Conservation (phyloP, 2,797 vertebrate genomes). For the Cryptoblepharus egeriae region DNA sequence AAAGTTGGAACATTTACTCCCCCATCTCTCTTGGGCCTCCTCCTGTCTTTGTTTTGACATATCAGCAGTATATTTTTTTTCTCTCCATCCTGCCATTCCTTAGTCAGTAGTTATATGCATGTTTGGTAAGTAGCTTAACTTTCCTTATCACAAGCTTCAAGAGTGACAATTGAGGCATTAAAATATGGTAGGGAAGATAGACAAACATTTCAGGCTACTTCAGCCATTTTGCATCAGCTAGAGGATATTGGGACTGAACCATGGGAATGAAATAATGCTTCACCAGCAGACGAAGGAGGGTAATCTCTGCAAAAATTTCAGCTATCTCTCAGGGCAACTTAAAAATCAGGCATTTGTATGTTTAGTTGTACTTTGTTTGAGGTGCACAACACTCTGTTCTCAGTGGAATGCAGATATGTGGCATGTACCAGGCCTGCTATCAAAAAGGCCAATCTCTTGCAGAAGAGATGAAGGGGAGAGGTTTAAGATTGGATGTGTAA, state of each 20-base stretch:
- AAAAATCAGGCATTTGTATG: neutral
- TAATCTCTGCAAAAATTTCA: neutral
- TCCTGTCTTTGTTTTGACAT: neutral
- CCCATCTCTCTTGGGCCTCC: neutral
- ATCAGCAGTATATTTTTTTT: neutral
- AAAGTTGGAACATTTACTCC: neutral
- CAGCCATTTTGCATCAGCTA: neutral
- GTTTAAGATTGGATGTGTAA: neutral
- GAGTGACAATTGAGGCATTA: neutral
- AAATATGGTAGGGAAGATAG: slow-evolving; percentile 19
- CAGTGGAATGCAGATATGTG: neutral
- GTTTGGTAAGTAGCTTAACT: slow-evolving; percentile 21
- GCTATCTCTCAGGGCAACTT: neutral
- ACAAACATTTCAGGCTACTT: neutral
- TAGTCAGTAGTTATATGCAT: neutral
- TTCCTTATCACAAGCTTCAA: slow-evolving; percentile 4
- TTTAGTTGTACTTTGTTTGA: neutral
- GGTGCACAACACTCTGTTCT: neutral
- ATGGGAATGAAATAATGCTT: neutral
- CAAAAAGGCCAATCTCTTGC: neutral
- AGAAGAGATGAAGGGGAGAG: neutral
- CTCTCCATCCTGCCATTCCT: neutral
- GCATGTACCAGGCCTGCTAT: neutral
- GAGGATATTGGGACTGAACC: neutral
- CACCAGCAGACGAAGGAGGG: neutral